Evolutionary conservation across 35 echinoderm and acorn worm genomes (phyloP).

Genomic region (Amphiura filiformis): DNA sequence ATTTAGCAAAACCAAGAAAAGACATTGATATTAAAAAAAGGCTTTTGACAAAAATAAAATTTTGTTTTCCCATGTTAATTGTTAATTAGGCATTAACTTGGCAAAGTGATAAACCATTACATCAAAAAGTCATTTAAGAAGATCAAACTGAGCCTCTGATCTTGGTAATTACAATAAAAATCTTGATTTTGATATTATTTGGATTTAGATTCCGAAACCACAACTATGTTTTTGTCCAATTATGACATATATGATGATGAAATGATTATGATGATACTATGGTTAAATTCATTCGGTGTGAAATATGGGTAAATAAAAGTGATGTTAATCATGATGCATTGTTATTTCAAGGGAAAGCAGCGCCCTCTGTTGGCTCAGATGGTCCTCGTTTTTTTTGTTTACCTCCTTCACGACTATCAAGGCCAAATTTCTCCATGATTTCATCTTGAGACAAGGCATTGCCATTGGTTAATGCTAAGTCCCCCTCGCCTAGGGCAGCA

Average conservation of each 20-base stretch:
- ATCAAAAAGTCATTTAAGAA: too few species aligned
- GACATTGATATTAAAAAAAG: too few species aligned
- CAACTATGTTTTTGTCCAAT: neutral
- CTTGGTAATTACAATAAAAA: too few species aligned
- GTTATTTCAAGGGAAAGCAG: neutral
- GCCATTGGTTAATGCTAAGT: constrained; percentile 44
- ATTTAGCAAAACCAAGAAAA: too few species aligned
- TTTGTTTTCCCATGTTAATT: too few species aligned
- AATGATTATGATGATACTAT: too few species aligned
- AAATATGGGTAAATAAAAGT: neutral
- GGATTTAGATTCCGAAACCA: too few species aligned
- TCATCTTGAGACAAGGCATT: neutral
- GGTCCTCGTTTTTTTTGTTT: neutral
- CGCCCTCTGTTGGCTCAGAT: neutral
- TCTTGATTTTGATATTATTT: too few species aligned
- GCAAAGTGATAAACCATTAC: too few species aligned
- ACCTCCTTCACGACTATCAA: neutral
- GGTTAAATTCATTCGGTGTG: neutral
- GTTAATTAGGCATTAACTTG: too few species aligned
- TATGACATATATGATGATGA: neutral
- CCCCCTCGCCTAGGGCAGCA: constrained; percentile 43
- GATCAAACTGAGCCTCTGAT: too few species aligned
- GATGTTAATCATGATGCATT: neutral
- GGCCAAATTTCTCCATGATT: constrained; percentile 38
- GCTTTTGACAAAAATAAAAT: too few species aligned